These are phyloP conservation scores for Pangasius djambal DNA, from an alignment of 2,797 vertebrate genomes.

Conservation along the genomic window DNA sequence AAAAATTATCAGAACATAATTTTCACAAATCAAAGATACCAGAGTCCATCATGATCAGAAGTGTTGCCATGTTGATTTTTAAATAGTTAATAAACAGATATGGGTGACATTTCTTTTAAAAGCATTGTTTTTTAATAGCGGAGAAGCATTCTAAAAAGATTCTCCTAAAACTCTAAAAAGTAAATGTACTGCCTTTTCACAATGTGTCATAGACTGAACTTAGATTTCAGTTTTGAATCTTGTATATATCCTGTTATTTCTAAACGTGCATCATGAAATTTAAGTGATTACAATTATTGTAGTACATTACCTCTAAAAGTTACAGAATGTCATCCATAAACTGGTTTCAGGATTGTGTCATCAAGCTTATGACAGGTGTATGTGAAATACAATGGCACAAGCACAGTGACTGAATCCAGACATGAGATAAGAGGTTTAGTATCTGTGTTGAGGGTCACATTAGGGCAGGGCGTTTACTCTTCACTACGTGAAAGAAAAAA, in stretches of 20 bases:
- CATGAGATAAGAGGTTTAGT: not conserved
- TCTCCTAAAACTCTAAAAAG: not conserved
- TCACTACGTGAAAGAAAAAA: slow-evolving; percentile 13
- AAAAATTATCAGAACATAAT: not conserved
- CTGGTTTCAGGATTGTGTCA: not conserved
- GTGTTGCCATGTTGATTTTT: not conserved
- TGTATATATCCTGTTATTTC: not conserved
- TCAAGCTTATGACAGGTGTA: not conserved
- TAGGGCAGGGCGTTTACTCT: slow-evolving; percentile 7
- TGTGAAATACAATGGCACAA: not conserved
- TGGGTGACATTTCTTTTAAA: not conserved
- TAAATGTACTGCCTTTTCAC: not conserved
- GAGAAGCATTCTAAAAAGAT: not conserved
- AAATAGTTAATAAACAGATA: not conserved
- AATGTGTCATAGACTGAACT: not conserved
- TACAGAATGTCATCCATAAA: not conserved
- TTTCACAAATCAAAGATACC: not conserved
- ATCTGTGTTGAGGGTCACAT: slow-evolving; percentile 2
- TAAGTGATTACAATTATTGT: not conserved
- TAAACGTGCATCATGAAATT: not conserved
- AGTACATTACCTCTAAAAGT: not conserved
- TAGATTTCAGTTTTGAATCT: not conserved
- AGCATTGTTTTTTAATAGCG: not conserved
- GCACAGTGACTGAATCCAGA: slow-evolving; percentile 19
- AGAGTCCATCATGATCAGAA: not conserved